These are phyloP conservation scores for Rhincodon typus DNA, from an alignment of 2,797 vertebrate genomes.

Conservation along the genomic window DNA sequence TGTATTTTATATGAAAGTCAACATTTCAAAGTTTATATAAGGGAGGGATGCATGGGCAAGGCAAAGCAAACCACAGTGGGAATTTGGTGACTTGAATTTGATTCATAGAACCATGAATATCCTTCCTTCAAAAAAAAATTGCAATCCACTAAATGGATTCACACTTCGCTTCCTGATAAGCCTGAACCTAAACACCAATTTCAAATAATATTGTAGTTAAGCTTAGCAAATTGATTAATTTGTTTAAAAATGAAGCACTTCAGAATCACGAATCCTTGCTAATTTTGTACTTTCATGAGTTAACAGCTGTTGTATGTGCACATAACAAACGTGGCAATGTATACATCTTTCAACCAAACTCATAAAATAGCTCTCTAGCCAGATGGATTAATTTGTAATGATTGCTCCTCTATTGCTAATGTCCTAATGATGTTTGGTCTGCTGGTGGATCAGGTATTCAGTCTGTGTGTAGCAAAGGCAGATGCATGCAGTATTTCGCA, in stretches of 20 bases:
- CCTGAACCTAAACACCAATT: neutral
- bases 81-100: too few relatives aligned
- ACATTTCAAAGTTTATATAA: neutral
- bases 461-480: neutral
- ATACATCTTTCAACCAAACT: neutral
- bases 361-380: neutral
- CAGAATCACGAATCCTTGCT: neutral
- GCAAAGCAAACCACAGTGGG: neutral
- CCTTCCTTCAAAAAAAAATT: neutral
- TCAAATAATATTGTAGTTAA: neutral
- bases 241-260: neutral
- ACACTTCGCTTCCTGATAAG: neutral
- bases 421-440: slow-evolving; percentile 24
- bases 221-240: neutral
- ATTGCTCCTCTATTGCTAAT: neutral
- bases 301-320: neutral
- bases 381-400: neutral
- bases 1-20: neutral
- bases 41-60: neutral
- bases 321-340: neutral
- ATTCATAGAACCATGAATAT: neutral
- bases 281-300: neutral
- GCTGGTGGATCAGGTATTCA: neutral
- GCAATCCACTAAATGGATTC: neutral
- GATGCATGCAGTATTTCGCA: neutral